Evolutionary conservation across 2,888 invertebrate genomes (phyloP).

Genomic region (Icerya purchasi): DNA sequence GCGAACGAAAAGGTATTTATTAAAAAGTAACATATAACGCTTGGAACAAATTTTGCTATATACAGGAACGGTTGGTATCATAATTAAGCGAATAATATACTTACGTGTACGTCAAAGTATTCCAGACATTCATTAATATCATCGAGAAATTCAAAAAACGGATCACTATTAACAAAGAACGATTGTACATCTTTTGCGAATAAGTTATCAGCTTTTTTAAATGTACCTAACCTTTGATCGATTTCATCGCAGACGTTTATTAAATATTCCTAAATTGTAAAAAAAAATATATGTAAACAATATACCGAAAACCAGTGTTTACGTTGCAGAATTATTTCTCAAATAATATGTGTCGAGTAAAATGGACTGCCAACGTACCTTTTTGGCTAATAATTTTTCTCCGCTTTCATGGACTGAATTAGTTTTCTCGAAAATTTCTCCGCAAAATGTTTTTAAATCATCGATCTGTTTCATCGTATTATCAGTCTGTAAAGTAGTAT

Average conservation of each 20-base stretch:
- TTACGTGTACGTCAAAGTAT: conserved; percentile 62
- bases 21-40: too few relatives aligned
- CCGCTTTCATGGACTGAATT: conserved; percentile 77
- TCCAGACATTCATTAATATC: conserved; percentile 70
- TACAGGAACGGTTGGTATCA: too few relatives aligned
- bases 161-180: conserved; percentile 58
- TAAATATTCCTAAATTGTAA: conserved; percentile 38
- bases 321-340: conserved; percentile 23
- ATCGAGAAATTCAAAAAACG: conserved; percentile 57
- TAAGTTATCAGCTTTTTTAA: conserved; percentile 60
- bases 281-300: conserved; percentile 3
- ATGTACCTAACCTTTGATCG: conserved; percentile 57
- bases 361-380: conserved; percentile 23
- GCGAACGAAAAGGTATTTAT: too few relatives aligned
- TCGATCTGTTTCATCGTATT: conserved; percentile 47
- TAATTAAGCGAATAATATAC: conserved; percentile 21
- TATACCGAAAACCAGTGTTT: not conserved
- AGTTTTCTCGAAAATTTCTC: conserved; percentile 75
- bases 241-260: conserved; percentile 60
- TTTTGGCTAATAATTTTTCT: conserved; percentile 74
- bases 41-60: too few relatives aligned
- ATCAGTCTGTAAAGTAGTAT: conserved; percentile 38
- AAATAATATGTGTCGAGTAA: conserved; percentile 16
- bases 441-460: conserved; percentile 52
- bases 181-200: conserved; percentile 61